Conservation (phyloP, 2,888 invertebrate species). For the Dusona sp. region DNA sequence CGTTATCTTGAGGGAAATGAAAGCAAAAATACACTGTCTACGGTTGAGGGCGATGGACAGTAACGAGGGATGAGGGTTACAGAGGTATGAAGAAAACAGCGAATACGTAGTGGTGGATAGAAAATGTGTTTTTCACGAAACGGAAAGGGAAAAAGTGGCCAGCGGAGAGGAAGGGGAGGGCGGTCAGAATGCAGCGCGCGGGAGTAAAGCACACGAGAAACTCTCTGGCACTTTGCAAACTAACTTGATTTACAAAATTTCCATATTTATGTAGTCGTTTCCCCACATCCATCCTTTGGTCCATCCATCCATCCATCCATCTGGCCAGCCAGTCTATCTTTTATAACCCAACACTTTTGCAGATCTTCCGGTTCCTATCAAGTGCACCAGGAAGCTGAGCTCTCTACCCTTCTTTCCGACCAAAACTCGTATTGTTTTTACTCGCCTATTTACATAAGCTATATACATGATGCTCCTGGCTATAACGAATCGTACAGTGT, state of each 20-base stretch:
- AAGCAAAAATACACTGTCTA: neutral
- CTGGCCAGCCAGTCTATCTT: constrained; percentile 65
- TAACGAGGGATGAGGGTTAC: constrained; percentile 5
- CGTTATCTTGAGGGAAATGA: neutral
- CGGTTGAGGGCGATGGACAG: constrained; percentile 39
- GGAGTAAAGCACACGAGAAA: constrained; percentile 60
- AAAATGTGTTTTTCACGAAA: constrained; percentile 49
- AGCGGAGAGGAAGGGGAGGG: neutral
- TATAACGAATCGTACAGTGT: neutral
- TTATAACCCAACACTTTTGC: constrained; percentile 58
- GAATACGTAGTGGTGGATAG: constrained; percentile 40
- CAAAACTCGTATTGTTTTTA: constrained; percentile 21
- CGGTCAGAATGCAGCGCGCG: constrained; percentile 35
- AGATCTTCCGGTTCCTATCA: constrained; percentile 40
- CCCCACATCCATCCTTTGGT: constrained; percentile 66
- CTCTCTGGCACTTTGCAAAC: constrained; percentile 70
- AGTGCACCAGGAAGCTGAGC: constrained; percentile 28
- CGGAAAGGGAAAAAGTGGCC: constrained; percentile 25
- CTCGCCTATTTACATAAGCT: constrained; percentile 51
- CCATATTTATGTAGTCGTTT: constrained; percentile 78
- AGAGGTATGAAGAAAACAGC: neutral
- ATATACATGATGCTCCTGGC: constrained; percentile 6
- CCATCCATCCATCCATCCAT: constrained; percentile 65
- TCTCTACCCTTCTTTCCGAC: neutral
- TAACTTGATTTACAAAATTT: constrained; percentile 80